Base-by-base conservation (phyloP, 2,797 vertebrate genomes). In the Xenopus petersii region DNA sequence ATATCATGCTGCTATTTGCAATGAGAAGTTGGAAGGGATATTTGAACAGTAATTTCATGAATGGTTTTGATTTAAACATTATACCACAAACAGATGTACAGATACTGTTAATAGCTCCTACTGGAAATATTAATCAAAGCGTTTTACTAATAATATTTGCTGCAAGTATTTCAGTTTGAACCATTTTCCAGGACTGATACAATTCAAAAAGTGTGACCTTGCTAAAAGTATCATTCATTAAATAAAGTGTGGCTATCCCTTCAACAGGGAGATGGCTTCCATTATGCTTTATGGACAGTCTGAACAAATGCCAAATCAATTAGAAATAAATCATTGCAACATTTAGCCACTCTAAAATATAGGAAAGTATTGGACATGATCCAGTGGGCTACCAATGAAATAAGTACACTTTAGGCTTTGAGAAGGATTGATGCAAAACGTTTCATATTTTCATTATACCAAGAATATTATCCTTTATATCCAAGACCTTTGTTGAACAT, bases 51-150 rank as follows among this genome's bases (percentile, higher is more conserved):
- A 33, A 80, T 75, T 82, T 71, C 70, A 3, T 77, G 81, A 81
- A 73, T 89, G 90, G 80, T 89, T 91, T 90, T 92, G 86, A 88
- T 89, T 90, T 89, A 83, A 83, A 85, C 84, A 86, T 89, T 90
- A 86, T 88, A 92, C 90, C 86, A 86, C 5, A 80, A 90, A 88
- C 90, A 92, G 89, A 92, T 92, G 89, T 89, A 89, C 75, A 83
- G 83, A 86, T 86, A 85, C 87, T 81, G 86, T 88, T 89, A 90
- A 91, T 88, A 82, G 81, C 86, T 82, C 89, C 90, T 91, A 85
- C 86, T 89, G 88, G 89, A 91, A 90, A 88, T 87, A 87, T 92
- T 87, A 89, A 89, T 89, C 88, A 87, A 78, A 81, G 79, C 82
- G 77, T 81, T 84, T 86, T 87, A 87, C 87, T 89, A 89, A 90